Conservation (phyloP, 2,113 vertebrate species). For the Poeciliopsis prolifica region DNA sequence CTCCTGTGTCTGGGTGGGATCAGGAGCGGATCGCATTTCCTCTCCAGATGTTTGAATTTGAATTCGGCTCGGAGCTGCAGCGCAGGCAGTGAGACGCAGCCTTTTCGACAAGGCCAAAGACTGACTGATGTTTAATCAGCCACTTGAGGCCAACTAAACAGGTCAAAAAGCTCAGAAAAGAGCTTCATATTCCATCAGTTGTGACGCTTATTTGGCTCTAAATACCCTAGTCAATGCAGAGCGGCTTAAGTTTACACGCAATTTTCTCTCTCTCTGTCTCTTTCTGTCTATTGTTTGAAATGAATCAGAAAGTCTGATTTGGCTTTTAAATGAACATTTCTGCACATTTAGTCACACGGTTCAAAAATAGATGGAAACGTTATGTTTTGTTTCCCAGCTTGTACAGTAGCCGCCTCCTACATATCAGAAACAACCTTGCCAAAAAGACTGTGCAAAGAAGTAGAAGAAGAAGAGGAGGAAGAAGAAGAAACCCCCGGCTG, state of each 20-base stretch:
- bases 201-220: conserved; percentile 8
- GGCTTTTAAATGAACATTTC: neutral
- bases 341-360: neutral
- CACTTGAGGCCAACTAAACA: conserved; percentile 21
- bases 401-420: neutral
- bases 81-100: conserved; percentile 2
- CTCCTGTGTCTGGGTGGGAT: conserved; percentile 30
- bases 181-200: conserved; percentile 22
- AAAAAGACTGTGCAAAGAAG: neutral
- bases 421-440: neutral
- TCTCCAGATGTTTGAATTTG: conserved; percentile 15
- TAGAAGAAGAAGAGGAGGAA: too few species aligned
- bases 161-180: conserved; percentile 8
- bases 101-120: conserved; percentile 28
- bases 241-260: neutral
- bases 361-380: neutral
- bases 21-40: conserved; percentile 7
- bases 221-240: conserved; percentile 14
- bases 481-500: neutral
- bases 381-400: neutral
- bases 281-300: neutral
- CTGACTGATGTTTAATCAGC: conserved; percentile 34
- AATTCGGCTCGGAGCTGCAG: conserved; percentile 7
- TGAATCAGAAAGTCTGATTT: neutral
- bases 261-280: neutral